A percentile compares a stretch with the other conserved stretches of the same genome.
Conservation (phyloP, 2,113 vertebrate genomes). For the Callocephalon fimbriatum region DNA sequence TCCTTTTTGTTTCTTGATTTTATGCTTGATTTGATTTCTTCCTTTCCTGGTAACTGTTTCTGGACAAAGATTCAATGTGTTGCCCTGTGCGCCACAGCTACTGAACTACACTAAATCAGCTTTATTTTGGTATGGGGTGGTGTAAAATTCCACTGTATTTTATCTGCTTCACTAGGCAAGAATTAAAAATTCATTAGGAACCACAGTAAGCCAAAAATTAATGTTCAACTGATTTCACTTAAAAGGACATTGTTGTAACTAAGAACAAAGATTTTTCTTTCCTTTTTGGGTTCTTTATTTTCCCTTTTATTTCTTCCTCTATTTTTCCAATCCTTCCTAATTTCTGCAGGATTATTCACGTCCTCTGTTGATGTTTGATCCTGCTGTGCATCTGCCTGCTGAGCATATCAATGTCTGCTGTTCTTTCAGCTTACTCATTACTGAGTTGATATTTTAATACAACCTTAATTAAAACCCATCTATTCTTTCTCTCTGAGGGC, state of each 20-base stretch:
- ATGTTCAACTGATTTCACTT: not conserved
- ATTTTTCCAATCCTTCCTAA: not conserved
- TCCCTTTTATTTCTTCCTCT: not conserved
- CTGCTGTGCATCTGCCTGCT: not conserved
- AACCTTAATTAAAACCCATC: not conserved
- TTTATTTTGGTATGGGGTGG: not conserved
- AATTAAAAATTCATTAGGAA: not conserved
- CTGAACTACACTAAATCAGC: not conserved
- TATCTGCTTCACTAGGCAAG: not conserved
- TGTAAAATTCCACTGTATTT: not conserved
- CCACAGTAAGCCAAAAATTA: not conserved
- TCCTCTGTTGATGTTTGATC: not conserved
- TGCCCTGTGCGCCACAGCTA: not conserved
- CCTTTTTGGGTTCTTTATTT: not conserved
- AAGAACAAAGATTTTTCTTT: not conserved
- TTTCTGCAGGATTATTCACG: slow-evolving; percentile 10
- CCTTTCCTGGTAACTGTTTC: not conserved
- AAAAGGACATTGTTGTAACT: not conserved
- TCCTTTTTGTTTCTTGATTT: not conserved
- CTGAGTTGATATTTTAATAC: not conserved
- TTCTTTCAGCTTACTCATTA: not conserved
- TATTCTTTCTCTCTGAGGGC: not conserved
- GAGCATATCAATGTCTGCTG: not conserved
- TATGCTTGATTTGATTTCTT: not conserved
- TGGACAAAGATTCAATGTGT: not conserved